These are phyloP conservation scores for Pyrrhia umbra DNA, from an alignment of 2,888 invertebrate species.

Conservation along the genomic window DNA sequence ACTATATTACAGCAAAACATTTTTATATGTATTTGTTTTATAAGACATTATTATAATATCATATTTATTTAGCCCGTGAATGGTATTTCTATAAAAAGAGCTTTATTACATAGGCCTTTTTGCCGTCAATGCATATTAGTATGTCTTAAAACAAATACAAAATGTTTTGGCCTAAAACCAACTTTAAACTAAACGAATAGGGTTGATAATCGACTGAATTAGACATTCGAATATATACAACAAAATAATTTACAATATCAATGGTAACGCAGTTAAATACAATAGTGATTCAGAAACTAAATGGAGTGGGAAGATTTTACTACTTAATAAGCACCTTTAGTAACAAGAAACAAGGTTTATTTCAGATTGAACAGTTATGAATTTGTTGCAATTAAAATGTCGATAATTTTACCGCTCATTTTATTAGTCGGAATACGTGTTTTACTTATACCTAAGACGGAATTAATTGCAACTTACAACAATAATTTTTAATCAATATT, in stretches of 20 bases:
- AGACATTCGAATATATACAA: slow-evolving; percentile 58
- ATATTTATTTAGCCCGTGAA: not conserved
- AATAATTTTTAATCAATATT: too few relatives aligned
- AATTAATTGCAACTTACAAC: not conserved
- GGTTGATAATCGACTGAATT: slow-evolving; percentile 53
- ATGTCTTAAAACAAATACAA: slow-evolving; percentile 37
- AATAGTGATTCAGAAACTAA: slow-evolving; percentile 11
- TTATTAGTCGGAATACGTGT: not conserved
- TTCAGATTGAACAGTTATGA: not conserved
- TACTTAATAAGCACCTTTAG: not conserved
- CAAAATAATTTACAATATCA: slow-evolving; percentile 59
- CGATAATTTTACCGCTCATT: not conserved
- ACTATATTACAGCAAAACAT: slow-evolving; percentile 40
- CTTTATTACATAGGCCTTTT: not conserved
- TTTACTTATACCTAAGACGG: not conserved
- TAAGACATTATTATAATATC: not conserved
- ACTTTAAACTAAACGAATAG: slow-evolving; percentile 46
- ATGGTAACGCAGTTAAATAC: slow-evolving; percentile 57
- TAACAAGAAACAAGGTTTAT: not conserved
- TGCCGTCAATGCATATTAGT: not conserved
- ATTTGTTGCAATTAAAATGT: not conserved
- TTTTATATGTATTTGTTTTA: slow-evolving; percentile 29
- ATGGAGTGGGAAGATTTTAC: slow-evolving; percentile 39
- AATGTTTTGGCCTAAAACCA: slow-evolving; percentile 37
- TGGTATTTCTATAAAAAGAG: not conserved